A percentile compares a stretch with the other conserved stretches of the same genome.
Evolutionary conservation across 2,888 invertebrate species (phyloP).

Genomic region (Heteropelma amictum): DNA sequence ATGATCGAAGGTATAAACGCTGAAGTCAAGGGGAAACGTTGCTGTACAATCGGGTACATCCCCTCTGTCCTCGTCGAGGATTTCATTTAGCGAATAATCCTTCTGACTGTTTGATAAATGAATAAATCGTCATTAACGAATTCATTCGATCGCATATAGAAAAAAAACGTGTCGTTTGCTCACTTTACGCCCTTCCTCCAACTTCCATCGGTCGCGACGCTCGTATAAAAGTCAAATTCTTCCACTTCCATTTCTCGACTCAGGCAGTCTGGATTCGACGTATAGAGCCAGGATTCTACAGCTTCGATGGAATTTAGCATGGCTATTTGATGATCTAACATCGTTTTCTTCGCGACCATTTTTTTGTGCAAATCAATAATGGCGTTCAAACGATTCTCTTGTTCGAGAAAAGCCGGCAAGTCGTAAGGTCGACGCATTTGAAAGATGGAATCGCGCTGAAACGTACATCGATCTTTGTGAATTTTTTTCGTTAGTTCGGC

Average conservation of each 20-base stretch:
- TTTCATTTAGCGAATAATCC: conserved; percentile 67
- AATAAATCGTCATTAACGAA: neutral
- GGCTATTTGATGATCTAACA: conserved; percentile 82
- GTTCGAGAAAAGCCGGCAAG: conserved; percentile 86
- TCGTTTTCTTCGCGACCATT: conserved; percentile 82
- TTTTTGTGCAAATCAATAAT: conserved; percentile 83
- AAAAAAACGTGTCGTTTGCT: conserved; percentile 22
- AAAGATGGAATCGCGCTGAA: conserved; percentile 86
- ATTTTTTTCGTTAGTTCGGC: no score
- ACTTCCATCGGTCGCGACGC: conserved; percentile 81
- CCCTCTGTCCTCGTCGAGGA: conserved; percentile 71
- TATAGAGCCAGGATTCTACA: conserved; percentile 81
- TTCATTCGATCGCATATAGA: neutral
- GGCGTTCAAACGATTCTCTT: conserved; percentile 84
- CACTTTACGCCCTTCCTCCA: conserved; percentile 78
- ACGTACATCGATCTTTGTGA: conserved; percentile 47
- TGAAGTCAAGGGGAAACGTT: conserved; percentile 81
- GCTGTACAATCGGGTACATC: conserved; percentile 83
- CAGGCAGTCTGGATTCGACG: conserved; percentile 83
- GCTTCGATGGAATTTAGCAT: conserved; percentile 82
- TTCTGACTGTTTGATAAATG: conserved; percentile 56
- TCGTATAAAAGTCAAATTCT: conserved; percentile 84
- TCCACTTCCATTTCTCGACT: conserved; percentile 82
- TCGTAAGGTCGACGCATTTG: conserved; percentile 86
- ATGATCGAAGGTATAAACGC: conserved; percentile 84